A percentile compares a stretch with the other conserved stretches of the same genome.
Evolutionary conservation across 2,888 invertebrate genomes (phyloP).

Genomic region (Apamea crenata): DNA sequence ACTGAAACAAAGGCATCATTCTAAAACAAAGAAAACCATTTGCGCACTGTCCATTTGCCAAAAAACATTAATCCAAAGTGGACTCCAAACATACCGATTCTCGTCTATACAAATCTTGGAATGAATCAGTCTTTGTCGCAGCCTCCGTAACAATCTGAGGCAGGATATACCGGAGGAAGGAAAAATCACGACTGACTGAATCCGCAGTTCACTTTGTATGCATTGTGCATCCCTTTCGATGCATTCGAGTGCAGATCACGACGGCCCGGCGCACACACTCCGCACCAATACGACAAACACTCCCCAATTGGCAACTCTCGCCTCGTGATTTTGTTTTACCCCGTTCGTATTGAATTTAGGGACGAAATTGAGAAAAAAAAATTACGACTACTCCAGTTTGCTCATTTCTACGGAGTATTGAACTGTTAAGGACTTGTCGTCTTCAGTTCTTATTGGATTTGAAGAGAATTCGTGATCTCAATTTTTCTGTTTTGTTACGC

Average conservation of each 20-base stretch:
- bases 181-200: constrained; percentile 83
- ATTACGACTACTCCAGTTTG: constrained; percentile 35
- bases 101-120: constrained; percentile 65
- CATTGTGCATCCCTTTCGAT: constrained; percentile 80
- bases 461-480: constrained; percentile 15
- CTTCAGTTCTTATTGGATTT: constrained; percentile 52
- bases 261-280: constrained; percentile 70
- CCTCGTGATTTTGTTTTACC: constrained; percentile 79
- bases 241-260: constrained; percentile 83
- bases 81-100: constrained; percentile 49
- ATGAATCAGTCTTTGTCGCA: constrained; percentile 79
- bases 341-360: constrained; percentile 73
- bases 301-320: constrained; percentile 80
- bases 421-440: constrained; percentile 53
- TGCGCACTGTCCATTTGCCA: not conserved
- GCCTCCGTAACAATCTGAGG: constrained; percentile 71
- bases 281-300: constrained; percentile 84
- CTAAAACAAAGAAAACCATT: not conserved
- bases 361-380: constrained; percentile 54
- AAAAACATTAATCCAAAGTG: constrained; percentile 25
- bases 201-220: constrained; percentile 82
- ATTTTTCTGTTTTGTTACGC: constrained; percentile 8
- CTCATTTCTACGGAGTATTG: constrained; percentile 56
- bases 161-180: constrained; percentile 75
- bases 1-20: not conserved